A percentile compares a stretch with the other conserved stretches of the same genome.
phyloP scores from a whole-genome alignment of 64 coral and sea anemone species.

The Stichodactyla helianthus region DNA sequence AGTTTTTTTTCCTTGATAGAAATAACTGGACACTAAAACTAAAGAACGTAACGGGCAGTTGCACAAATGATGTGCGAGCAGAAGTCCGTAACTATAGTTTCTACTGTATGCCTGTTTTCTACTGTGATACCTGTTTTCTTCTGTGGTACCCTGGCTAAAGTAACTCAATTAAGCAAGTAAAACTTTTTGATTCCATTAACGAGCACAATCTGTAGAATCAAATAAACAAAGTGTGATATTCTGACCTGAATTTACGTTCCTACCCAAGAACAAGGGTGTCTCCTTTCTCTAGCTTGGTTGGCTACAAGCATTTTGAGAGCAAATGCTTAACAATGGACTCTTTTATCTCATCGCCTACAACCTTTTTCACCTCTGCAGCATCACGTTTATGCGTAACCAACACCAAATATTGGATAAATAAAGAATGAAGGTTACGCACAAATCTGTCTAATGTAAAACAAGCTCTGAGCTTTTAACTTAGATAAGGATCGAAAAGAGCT shows the following conservation, averaged over 20 bases:
- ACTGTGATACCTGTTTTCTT: too few species aligned
- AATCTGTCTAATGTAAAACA: not conserved
- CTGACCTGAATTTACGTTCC: not conserved
- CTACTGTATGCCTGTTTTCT: too few species aligned
- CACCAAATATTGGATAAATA: not conserved
- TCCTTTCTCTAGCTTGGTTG: not conserved
- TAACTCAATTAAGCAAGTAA: too few species aligned
- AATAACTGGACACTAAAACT: too few species aligned
- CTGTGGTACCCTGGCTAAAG: too few species aligned
- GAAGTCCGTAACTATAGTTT: too few species aligned
- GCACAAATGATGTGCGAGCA: too few species aligned
- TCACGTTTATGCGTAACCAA: not conserved
- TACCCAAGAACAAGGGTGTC: too few species aligned
- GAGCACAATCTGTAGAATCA: too few species aligned
- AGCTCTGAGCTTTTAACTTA: not conserved
- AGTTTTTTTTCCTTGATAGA: too few species aligned
- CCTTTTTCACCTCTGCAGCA: not conserved
- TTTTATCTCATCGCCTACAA: not conserved
- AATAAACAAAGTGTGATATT: not conserved
- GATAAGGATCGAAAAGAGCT: not conserved
- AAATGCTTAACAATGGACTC: not conserved
- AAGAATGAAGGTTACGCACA: not conserved
- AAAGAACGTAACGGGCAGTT: too few species aligned
- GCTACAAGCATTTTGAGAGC: not conserved
- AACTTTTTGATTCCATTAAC: too few species aligned